Evolutionary conservation across 2,888 invertebrate genomes (phyloP).

Genomic region (Cataglyphis rosenhaueri): DNA sequence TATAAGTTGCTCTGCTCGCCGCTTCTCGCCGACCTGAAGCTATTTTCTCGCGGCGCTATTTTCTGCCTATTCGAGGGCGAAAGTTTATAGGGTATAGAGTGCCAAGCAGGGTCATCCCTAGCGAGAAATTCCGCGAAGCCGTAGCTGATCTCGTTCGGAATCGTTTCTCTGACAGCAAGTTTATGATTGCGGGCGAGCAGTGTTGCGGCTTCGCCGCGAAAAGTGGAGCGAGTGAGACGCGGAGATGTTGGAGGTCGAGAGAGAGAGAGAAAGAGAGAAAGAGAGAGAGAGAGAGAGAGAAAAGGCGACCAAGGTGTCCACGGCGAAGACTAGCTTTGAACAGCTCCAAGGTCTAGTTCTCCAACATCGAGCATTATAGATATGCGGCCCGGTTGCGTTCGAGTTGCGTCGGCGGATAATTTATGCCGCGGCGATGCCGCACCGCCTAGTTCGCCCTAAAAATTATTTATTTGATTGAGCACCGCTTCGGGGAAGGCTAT

Average conservation of each 20-base stretch:
- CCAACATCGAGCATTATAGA: slow-evolving; percentile 62
- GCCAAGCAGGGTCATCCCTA: slow-evolving; percentile 18
- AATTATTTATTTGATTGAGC: slow-evolving; percentile 83
- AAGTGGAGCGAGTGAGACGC: slow-evolving; percentile 5
- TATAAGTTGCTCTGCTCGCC: slow-evolving; percentile 11
- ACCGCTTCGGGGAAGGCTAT: slow-evolving; percentile 77
- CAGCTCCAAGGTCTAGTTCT: slow-evolving; percentile 33
- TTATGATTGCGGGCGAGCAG: slow-evolving; percentile 45
- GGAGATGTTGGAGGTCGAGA: slow-evolving; percentile 37
- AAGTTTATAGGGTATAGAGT: slow-evolving; percentile 49
- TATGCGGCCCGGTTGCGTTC: slow-evolving; percentile 65
- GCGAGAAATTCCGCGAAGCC: slow-evolving; percentile 52
- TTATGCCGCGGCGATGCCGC: slow-evolving; percentile 80
- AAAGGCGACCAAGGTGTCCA: slow-evolving; percentile 14
- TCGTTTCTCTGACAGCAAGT: slow-evolving; percentile 59
- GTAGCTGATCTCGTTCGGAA: slow-evolving; percentile 55
- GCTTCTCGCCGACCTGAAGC: slow-evolving; percentile 3
- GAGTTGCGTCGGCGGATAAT: slow-evolving; percentile 79
- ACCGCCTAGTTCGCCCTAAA: slow-evolving; percentile 79
- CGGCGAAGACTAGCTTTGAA: slow-evolving; percentile 57
- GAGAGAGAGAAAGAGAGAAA: not conserved
- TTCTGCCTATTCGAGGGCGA: slow-evolving; percentile 50
- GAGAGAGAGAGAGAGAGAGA: not conserved
- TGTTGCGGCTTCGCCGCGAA: slow-evolving; percentile 36
- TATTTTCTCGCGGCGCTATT: slow-evolving; percentile 52